Conservation (phyloP, 2,888 invertebrate species). For the Pachymerium ferrugineum region DNA sequence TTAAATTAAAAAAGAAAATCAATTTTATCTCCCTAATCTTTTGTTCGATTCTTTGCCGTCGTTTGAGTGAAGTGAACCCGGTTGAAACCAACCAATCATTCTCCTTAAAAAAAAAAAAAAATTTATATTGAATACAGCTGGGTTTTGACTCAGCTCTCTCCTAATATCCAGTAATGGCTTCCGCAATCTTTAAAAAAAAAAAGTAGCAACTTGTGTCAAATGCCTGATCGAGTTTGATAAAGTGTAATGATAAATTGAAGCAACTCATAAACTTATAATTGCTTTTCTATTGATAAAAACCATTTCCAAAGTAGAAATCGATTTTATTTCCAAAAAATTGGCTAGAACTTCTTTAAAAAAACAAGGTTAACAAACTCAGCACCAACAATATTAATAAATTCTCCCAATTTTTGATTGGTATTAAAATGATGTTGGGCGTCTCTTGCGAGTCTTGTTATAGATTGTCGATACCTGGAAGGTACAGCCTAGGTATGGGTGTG, state of each 20-base stretch:
- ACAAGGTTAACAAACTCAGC: slow-evolving; percentile 8
- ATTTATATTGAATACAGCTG: too few relatives aligned
- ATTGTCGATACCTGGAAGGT: slow-evolving; percentile 24
- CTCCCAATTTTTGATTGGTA: slow-evolving; percentile 23
- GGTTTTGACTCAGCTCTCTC: too few relatives aligned
- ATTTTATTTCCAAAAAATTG: slow-evolving; percentile 10
- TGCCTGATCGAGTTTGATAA: not conserved
- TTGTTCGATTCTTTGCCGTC: too few relatives aligned
- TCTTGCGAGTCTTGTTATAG: slow-evolving; percentile 7
- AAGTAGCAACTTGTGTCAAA: not conserved
- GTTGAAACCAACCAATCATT: too few relatives aligned
- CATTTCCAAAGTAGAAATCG: not conserved
- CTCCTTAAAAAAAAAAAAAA: too few relatives aligned
- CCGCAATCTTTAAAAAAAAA: too few relatives aligned
- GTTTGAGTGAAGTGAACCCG: too few relatives aligned
- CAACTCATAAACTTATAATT: slow-evolving; percentile 1
- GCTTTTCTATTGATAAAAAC: slow-evolving; percentile 25
- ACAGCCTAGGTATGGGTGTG: slow-evolving; percentile 7
- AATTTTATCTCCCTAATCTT: too few relatives aligned
- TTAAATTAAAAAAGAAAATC: too few relatives aligned
- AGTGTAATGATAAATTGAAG: not conserved
- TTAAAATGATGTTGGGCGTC: slow-evolving; percentile 9
- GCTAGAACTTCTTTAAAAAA: not conserved
- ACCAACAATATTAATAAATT: too few relatives aligned
- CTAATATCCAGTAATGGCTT: too few relatives aligned